Percentiles rank a stretch among this genome's conserved stretches.
phyloP scores from a whole-genome alignment of 2,888 invertebrate genomes.

The Drosophila conformis region DNA sequence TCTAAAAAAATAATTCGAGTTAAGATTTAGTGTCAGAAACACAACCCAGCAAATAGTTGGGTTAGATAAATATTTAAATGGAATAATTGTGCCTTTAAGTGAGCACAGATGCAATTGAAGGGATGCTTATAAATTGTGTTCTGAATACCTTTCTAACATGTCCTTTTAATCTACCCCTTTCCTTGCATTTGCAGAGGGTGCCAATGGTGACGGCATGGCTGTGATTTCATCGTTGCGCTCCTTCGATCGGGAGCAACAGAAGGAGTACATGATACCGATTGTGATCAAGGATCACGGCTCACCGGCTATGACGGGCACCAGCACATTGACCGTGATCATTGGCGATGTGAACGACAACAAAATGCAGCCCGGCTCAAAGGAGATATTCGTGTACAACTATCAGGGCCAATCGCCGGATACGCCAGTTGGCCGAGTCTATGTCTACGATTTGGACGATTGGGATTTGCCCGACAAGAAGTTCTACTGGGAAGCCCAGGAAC shows the following conservation, averaged over 20 bases:
- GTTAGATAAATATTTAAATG: background rate
- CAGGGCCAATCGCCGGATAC: slow-evolving; percentile 95
- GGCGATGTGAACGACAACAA: slow-evolving; percentile 99
- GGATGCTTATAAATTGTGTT: background rate
- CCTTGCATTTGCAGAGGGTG: slow-evolving; percentile 90
- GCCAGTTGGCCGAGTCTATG: slow-evolving; percentile 97
- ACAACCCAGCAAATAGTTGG: background rate
- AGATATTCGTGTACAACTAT: slow-evolving; percentile 98
- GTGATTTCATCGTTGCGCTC: slow-evolving; percentile 96
- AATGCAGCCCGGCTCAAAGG: slow-evolving; percentile 98
- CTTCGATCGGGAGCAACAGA: slow-evolving; percentile 97
- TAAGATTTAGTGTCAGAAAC: background rate
- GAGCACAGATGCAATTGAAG: background rate
- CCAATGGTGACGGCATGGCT: slow-evolving; percentile 98
- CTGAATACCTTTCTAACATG: background rate
- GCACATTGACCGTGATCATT: slow-evolving; percentile 97
- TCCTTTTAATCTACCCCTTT: background rate
- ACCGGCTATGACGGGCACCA: slow-evolving; percentile 98
- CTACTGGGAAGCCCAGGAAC: slow-evolving; percentile 95
- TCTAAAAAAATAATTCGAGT: background rate
- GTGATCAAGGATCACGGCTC: slow-evolving; percentile 98
- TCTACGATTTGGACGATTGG: slow-evolving; percentile 99
- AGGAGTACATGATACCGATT: slow-evolving; percentile 98
- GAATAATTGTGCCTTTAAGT: background rate
- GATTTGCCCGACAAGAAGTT: slow-evolving; percentile 99